Base-by-base conservation (phyloP, 2,797 vertebrate species). In the Typhlichthys subterraneus region DNA sequence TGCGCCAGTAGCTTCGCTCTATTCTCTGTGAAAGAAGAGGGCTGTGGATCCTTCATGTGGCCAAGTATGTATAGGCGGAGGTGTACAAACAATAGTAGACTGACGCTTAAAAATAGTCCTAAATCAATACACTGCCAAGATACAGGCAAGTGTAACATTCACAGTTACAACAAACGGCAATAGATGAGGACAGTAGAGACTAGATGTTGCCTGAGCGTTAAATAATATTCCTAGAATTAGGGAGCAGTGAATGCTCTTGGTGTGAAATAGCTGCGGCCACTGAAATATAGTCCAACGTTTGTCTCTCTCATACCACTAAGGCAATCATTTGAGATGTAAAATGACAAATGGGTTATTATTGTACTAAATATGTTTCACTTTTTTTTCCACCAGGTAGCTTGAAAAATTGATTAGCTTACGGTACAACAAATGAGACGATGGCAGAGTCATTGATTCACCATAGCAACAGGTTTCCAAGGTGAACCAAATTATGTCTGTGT, bases 381-480 rank as follows among this genome's bases (percentile, higher is more conserved):
- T 17, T 17, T 17, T 17, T 17, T 8, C 7, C 7, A 15, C 29
- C 14, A 10, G 8, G 14, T 13, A 55, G 2, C 11, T 51, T 42
- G 46, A 17, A 38, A 63, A 56, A 17, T 19, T 5, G 12, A 59
- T 62, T 19, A 12, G 14, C 8, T 13, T 38, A 48, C 42, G 3
- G 23, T 12, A 53, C 10, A 49, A n/a, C 38, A 55, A 63, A 63
- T 53, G 9, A 70, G 48, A 8, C 33, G 53, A 64, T 51, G 31
- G 14, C 12, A 14, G 13, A 31, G 17, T 29, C 57, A 58, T 14
- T 13, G 45, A 49, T 59, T 69, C 45, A 48, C 53, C 55, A 63
- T 46, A 33, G 60, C 66, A 57, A 58, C 38, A 29, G n/a, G 12
- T 3, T 13, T 58, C 46, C 17, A 55, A 12, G 14, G 12, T 48